Percentiles rank a stretch among this genome's conserved stretches.
Conservation (phyloP, 2,797 vertebrate species). For the Melanotaenia maccullochi region DNA sequence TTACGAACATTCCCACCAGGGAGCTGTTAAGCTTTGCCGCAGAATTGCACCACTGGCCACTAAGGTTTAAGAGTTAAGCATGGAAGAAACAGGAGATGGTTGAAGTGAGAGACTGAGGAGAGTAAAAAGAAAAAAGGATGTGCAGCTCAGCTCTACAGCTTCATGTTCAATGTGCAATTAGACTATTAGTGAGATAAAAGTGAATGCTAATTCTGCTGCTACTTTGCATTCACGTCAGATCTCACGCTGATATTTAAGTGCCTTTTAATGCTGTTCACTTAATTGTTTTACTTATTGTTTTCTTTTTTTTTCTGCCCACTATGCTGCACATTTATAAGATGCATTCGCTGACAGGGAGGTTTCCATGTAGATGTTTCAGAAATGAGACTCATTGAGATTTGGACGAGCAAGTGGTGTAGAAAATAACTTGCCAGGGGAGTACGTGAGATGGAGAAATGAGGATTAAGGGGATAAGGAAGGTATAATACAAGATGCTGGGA, state of each 20-base stretch:
- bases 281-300: conserved; percentile 6
- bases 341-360: conserved; percentile 6
- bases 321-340: conserved; percentile 5
- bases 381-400: conserved; percentile 47
- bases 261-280: conserved; percentile 23
- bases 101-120: conserved; percentile 10
- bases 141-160: conserved; percentile 5
- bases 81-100: conserved; percentile 19
- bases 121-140: not conserved
- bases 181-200: conserved; percentile 56
- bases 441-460: conserved; percentile 45
- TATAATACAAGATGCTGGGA: conserved; percentile 51
- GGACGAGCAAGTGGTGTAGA: conserved; percentile 26
- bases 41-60: conserved; percentile 45
- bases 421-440: conserved; percentile 49
- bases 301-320: conserved; percentile 15
- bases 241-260: conserved; percentile 36
- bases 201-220: conserved; percentile 19
- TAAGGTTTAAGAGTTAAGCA: conserved; percentile 54
- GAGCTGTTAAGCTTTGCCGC: conserved; percentile 60
- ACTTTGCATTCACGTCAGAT: conserved; percentile 38
- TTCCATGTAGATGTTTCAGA: conserved; percentile 31
- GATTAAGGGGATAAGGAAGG: conserved; percentile 60
- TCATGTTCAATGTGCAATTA: conserved; percentile 47
- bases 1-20: conserved; percentile 60